Evolutionary conservation across 1,140 invertebrate genomes (phyloP).

Genomic region (Drosophila paulistorum): DNA sequence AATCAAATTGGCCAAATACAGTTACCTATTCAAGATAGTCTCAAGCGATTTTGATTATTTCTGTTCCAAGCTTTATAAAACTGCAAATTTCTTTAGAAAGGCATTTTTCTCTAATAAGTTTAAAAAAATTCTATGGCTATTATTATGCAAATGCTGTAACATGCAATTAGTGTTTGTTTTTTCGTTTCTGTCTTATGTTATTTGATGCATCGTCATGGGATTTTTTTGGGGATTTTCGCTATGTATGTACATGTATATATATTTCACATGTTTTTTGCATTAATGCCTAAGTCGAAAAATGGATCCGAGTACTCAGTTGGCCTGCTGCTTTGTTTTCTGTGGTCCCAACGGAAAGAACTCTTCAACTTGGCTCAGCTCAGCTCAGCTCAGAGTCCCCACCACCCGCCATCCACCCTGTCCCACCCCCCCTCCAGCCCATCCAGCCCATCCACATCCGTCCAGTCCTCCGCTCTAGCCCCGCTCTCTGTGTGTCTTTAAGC

Average conservation of each 20-base stretch:
- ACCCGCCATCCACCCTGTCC: background rate
- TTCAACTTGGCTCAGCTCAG: background rate
- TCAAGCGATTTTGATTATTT: no score
- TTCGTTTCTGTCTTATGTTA: background rate
- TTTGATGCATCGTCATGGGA: background rate
- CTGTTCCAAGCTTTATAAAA: no score
- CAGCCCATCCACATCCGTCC: no score
- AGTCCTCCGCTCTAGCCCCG: no score
- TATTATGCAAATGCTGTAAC: background rate
- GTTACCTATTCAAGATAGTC: no score
- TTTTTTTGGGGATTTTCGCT: background rate
- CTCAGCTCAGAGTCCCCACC: no score
- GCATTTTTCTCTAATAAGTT: no score
- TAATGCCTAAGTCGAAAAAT: background rate
- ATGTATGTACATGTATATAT: background rate
- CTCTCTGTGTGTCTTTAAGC: background rate
- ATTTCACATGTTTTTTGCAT: background rate
- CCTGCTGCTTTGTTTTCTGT: slow-evolving; percentile 6
- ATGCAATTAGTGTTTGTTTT: background rate
- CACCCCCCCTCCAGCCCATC: background rate
- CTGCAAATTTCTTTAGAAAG: no score
- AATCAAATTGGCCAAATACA: no score
- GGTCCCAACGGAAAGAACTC: slow-evolving; percentile 1
- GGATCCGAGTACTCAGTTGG: slow-evolving; percentile 30
- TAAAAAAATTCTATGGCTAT: no score